These are phyloP conservation scores for Sterrhoptilus dennistouni DNA, from an alignment of 2,113 vertebrate species.

Conservation along the genomic window DNA sequence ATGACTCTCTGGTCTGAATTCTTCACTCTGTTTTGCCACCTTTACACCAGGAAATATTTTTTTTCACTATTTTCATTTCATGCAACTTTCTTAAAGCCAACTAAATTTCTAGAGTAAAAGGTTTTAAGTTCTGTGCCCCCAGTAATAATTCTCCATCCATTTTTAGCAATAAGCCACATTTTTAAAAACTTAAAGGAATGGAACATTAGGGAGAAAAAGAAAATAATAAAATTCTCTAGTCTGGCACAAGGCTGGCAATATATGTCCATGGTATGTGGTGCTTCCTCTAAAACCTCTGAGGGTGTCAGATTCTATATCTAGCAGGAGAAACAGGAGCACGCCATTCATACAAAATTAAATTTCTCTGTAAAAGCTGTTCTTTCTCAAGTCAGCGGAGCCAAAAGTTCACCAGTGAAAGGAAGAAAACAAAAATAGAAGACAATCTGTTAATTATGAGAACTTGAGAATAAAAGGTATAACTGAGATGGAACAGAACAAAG, in stretches of 20 bases:
- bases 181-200: neutral
- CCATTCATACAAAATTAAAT: neutral
- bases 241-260: neutral
- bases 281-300: neutral
- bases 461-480: neutral
- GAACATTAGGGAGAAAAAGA: neutral
- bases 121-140: neutral
- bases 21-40: neutral
- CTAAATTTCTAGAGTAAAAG: neutral
- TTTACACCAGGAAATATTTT: neutral
- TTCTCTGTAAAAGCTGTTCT: neutral
- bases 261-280: neutral
- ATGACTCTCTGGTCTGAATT: neutral
- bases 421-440: neutral
- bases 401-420: neutral
- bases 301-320: neutral
- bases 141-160: neutral
- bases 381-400: neutral
- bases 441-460: neutral
- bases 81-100: neutral
- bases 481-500: neutral
- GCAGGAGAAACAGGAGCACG: neutral
- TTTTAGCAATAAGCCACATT: neutral
- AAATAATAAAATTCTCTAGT: neutral
- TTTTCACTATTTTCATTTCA: neutral